Evolutionary conservation across 2,797 vertebrate species (phyloP), one percentile per base, ranked within the genome.

Genomic region (Varecia variegata): DNA sequence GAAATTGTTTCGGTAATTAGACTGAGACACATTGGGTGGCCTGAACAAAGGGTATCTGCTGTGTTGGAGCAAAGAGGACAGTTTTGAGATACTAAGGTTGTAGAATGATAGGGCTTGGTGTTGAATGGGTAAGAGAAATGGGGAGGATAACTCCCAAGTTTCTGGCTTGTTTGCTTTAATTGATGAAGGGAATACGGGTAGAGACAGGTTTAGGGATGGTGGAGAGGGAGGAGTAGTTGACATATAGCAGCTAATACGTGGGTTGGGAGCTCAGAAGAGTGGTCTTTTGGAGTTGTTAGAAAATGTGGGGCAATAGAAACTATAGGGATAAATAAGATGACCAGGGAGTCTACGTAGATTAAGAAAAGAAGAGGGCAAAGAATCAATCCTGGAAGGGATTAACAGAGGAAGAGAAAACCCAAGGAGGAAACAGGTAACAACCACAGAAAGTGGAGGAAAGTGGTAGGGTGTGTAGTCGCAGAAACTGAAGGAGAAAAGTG

Each of bases 1-100:
- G 54, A 95, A 85, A 60, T 67, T 45, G 23, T 62, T 94, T 91
- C 43, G 50, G 58, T 93, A 70, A 67, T 84, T 85, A 70, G 76
- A 47, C 50, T 25, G 35, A 92, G 62, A 80, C 40, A 27, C 40
- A 43, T 17, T 58, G 30, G 21, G 25, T 80, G 47, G 3, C 35
- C 70, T 71, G 17, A 81, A 65, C 65, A 32, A 76, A 58, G 21
- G 17, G 1, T n/a, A 5, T 47, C n/a, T 70, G 54, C 54, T 77
- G 15, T 45, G 6, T 35, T 47, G 14, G 47, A 54, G 3, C 13
- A 30, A 76, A 92, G 90, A 77, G 23, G 35, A 47, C 3, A 4
- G 4, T 52, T 71, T 67, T 81, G 71, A 73, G 60, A 62, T 68
- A 20, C 21, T 81, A 45, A 62, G 23, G 20, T 20, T 89, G 9